Evolutionary conservation across 1,140 invertebrate genomes (phyloP), one percentile per base, ranked within the genome.

Genomic region (Spodoptera litura): DNA sequence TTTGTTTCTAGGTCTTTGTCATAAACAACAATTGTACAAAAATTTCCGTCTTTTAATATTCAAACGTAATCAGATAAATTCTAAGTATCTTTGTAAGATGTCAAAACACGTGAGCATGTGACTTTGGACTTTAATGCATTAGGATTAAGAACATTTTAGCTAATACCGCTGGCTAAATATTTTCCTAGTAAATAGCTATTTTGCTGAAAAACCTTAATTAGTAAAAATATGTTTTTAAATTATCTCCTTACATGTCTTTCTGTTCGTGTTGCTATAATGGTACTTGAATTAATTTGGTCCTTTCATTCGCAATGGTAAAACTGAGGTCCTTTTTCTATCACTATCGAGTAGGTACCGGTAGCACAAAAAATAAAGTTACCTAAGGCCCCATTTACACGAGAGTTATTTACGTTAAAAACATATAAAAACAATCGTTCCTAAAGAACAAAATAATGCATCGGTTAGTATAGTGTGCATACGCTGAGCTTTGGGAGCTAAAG

Each of bases 51-150:
- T 35, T 61, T 13, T 13, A 6, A 61, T n/a, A 61, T 61, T 27
- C 10, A 8, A 2, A 61, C 20, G 25, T 27, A 27, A 31, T 44
- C 38, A 59, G 25, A 59, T 61, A 13, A 20, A 20, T 20, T 20
- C 20, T 20, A 20, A 20, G 20, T 35, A 61, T 13, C 13, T 59
- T 31, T 13, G 12, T 61, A 35, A 61, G 58, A 61, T 27, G 56
- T 13, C 55, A 8, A 10, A 58, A 58, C 58, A 4, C 27, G 20
- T 35, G 27, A 61, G 5, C 27, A 61, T 35, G 27, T 31, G n/a
- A 31, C 58, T 12, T 61, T 61, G 58, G 58, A 61, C 31, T 44
- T 44, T 44, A 44, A 44, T 61, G 11, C 58, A 61, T 6, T 31
- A 6, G 27, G 58, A 59, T 61, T 61, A 31, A 12, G 27, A 27